A percentile compares a stretch with the other conserved stretches of the same genome.
Evolutionary conservation across 2,113 vertebrate genomes (phyloP).

Genomic region (Synodontis membranacea): DNA sequence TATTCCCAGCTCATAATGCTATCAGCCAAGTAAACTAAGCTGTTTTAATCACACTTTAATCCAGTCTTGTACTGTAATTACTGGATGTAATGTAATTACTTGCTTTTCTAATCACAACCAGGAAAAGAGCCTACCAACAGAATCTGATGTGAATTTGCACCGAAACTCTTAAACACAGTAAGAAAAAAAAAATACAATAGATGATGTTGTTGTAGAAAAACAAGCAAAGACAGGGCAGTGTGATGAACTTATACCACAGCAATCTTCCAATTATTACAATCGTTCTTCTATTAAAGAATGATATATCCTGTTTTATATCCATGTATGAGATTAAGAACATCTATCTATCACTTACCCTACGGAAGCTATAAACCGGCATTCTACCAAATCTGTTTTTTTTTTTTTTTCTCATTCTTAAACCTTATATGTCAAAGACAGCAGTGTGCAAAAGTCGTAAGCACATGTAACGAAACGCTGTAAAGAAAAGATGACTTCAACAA

Average conservation of each 20-base stretch:
- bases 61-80: slow-evolving; percentile 21
- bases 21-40: slow-evolving; percentile 28
- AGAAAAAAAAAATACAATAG: too few relatives aligned
- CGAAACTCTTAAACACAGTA: neutral
- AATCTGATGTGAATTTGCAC: neutral
- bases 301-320: neutral
- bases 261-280: neutral
- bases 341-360: neutral
- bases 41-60: slow-evolving; percentile 24
- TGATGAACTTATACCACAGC: neutral
- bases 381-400: too few relatives aligned
- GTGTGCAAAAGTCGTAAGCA: too few relatives aligned
- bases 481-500: too few relatives aligned
- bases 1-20: neutral
- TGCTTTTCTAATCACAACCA: slow-evolving; percentile 7
- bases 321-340: too few relatives aligned
- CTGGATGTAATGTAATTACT: slow-evolving; percentile 7
- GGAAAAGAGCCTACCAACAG: slow-evolving; percentile 12
- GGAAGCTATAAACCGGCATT: neutral
- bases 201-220: neutral
- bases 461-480: too few relatives aligned
- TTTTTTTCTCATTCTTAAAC: too few relatives aligned
- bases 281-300: neutral
- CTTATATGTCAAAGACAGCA: too few relatives aligned
- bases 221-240: neutral